Conservation (phyloP, 92 coral and sea anemone species). For the Nematostella vectensis region DNA sequence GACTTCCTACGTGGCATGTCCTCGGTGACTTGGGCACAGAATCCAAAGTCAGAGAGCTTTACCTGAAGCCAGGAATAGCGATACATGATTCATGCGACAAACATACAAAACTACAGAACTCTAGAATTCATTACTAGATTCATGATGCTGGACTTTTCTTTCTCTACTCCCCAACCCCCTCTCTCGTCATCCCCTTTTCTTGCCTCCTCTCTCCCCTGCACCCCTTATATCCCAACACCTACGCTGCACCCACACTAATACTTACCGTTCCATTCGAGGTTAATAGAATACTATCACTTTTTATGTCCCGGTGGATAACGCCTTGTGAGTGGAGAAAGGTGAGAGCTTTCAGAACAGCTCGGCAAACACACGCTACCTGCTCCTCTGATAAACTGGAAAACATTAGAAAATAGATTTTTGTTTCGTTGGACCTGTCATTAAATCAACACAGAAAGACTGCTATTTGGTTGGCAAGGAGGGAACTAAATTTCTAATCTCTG, state of each 20-base stretch:
- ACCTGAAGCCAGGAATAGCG: slow-evolving; percentile 34
- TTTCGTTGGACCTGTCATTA: background rate
- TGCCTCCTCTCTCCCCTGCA: too few species aligned
- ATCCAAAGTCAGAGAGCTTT: slow-evolving; percentile 94
- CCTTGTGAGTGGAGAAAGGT: slow-evolving; percentile 98
- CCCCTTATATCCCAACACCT: too few species aligned
- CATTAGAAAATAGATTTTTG: background rate
- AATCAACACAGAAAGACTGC: background rate
- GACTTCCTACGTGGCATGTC: slow-evolving; percentile 94
- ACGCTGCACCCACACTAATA: too few species aligned
- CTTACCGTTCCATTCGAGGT: slow-evolving; percentile 89
- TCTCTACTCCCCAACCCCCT: background rate
- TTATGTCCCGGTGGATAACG: slow-evolving; percentile 93
- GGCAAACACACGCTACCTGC: slow-evolving; percentile 90
- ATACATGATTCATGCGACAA: too few species aligned
- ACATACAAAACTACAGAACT: too few species aligned
- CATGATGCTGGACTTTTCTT: background rate
- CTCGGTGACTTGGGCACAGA: slow-evolving; percentile 97
- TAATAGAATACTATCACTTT: slow-evolving; percentile 91
- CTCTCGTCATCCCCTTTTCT: too few species aligned
- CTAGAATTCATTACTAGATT: background rate
- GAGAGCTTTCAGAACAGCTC: slow-evolving; percentile 83
- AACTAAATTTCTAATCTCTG: too few species aligned
- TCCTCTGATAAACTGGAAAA: slow-evolving; percentile 72
- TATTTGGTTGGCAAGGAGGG: background rate